Evolutionary conservation across 2,113 vertebrate species (phyloP).

Genomic region (Phocoena phocoena): DNA sequence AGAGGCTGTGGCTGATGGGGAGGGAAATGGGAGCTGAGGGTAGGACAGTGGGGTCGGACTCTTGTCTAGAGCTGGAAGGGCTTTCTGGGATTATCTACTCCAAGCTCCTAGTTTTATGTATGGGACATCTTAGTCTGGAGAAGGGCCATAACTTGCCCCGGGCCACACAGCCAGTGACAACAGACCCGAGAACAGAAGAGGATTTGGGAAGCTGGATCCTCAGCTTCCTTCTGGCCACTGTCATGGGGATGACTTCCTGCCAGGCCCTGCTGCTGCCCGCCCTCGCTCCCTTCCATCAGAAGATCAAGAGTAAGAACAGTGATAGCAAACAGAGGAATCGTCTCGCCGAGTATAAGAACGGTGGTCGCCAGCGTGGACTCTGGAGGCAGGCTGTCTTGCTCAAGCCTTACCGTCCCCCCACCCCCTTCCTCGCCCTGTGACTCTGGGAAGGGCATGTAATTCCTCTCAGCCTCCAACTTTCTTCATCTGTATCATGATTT

Average conservation of each 20-base stretch:
- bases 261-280: neutral
- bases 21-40: neutral
- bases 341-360: accelerated
- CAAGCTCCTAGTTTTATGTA: neutral
- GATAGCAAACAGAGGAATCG: neutral
- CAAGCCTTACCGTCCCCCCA: neutral
- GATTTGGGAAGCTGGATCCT: neutral
- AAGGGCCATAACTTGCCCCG: neutral
- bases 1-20: neutral
- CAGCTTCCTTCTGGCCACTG: neutral
- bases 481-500: neutral
- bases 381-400: neutral
- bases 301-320: accelerated
- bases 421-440: neutral
- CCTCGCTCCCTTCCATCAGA: neutral
- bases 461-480: neutral
- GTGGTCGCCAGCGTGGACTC: neutral
- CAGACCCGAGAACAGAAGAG: neutral
- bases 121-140: neutral
- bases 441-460: neutral
- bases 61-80: neutral
- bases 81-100: neutral
- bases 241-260: neutral
- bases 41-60: neutral
- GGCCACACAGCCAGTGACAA: neutral